These are phyloP conservation scores for Catagonus wagneri DNA, from an alignment of 2,113 vertebrate genomes.

Conservation along the genomic window DNA sequence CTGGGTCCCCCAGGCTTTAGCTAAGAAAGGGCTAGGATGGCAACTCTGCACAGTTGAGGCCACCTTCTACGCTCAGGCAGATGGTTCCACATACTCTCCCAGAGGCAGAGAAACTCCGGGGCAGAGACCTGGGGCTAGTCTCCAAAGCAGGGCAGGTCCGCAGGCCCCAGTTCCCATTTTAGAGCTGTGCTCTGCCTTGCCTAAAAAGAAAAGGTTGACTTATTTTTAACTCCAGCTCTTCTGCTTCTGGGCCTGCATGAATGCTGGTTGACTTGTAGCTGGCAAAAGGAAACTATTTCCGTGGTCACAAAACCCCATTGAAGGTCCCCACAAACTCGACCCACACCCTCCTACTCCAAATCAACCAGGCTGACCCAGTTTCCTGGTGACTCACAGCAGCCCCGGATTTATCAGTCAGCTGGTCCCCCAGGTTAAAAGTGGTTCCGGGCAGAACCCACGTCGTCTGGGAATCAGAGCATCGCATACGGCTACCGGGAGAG, in stretches of 20 bases:
- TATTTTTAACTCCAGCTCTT: slow-evolving; percentile 70
- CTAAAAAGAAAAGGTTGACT: slow-evolving; percentile 65
- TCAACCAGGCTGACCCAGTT: slow-evolving; percentile 67
- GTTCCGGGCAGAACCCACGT: not conserved
- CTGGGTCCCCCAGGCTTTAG: not conserved
- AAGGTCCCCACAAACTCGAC: slow-evolving; percentile 8
- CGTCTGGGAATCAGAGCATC: not conserved
- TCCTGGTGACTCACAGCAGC: slow-evolving; percentile 65
- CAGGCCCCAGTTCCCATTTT: not conserved
- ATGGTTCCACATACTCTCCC: not conserved
- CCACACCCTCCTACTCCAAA: slow-evolving; percentile 49
- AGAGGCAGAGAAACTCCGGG: not conserved
- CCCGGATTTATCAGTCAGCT: slow-evolving; percentile 28
- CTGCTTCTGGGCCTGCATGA: slow-evolving; percentile 50
- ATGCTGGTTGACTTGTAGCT: slow-evolving; percentile 59
- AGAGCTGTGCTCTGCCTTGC: slow-evolving; percentile 20
- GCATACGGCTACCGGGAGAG: not conserved
- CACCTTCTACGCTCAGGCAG: too few species aligned
- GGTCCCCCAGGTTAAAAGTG: slow-evolving; percentile 10
- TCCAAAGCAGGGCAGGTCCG: not conserved
- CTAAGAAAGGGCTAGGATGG: not conserved
- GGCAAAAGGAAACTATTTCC: slow-evolving; percentile 58
- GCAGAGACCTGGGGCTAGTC: not conserved
- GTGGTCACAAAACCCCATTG: slow-evolving; percentile 25
- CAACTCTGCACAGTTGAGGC: not conserved